Evolutionary conservation across 2,113 vertebrate genomes (phyloP).

Genomic region (Pantherophis guttatus): DNA sequence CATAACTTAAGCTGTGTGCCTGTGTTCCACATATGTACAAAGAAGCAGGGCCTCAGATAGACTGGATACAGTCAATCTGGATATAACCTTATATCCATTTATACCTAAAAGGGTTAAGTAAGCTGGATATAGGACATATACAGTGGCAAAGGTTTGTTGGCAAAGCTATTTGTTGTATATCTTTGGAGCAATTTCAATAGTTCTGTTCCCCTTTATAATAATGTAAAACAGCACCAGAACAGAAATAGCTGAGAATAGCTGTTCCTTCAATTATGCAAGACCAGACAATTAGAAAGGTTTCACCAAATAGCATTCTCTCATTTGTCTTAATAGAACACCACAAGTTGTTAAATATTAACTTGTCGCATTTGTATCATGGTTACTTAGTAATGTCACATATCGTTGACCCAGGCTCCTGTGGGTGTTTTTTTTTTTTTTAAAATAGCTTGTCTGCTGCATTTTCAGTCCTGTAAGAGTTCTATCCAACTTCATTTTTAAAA

Average conservation of each 20-base stretch:
- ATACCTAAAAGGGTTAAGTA: background rate
- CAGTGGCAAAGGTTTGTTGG: background rate
- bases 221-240: background rate
- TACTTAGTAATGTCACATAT: background rate
- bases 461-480: background rate
- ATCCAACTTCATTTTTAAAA: background rate
- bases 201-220: background rate
- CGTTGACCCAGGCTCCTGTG: background rate
- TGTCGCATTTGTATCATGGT: background rate
- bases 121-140: background rate
- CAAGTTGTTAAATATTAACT: background rate
- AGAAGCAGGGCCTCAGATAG: background rate
- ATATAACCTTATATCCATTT: background rate
- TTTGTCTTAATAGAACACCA: background rate
- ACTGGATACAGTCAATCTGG: background rate
- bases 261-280: background rate
- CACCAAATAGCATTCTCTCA: background rate
- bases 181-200: background rate
- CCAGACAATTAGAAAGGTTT: background rate
- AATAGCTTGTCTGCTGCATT: background rate
- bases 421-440: background rate
- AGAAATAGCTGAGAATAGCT: background rate
- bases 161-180: background rate
- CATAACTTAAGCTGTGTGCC: background rate
- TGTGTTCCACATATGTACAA: background rate